Evolutionary conservation across 2,888 invertebrate species (phyloP), one percentile per base, ranked within the genome.

Genomic region (Spilosoma lubricipeda): DNA sequence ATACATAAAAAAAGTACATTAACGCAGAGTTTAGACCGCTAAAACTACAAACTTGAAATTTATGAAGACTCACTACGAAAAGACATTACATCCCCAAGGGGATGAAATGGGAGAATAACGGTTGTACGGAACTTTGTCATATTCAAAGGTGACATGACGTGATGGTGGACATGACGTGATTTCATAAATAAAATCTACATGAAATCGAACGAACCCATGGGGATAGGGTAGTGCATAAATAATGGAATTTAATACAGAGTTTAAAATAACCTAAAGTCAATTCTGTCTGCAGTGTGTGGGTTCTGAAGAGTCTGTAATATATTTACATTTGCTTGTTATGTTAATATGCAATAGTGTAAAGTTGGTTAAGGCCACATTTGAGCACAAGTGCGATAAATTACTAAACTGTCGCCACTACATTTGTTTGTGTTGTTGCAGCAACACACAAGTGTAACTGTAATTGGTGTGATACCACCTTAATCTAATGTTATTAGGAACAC

Each of bases 341-440:
- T 48, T 45, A 67, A 67, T 67, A 39, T 66, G 71, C 71, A 71
- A 72, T 59, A 67, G 66, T 72, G 67, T 63, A n/a, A 73, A 65
- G 69, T 73, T 70, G 73, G 73, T 65, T 52, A 73, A 73, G 73
- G 69, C 64, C 73, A 65, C 52, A 68, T 64, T 67, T 59, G 45
- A 33, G 63, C 42, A 66, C 9, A 67, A 72, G 48, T 73, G 68
- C 20, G 63, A 70, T 70, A 56, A 42, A 23, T 72, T 72, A 59
- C 72, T 63, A 45, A 72, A 72, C n/a, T 72, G 67, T 72, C 67
- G 56, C 42, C 39, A 63, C 39, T 67, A 39, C 18, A 63, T 23
- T 45, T 45, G 70, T 63, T 33, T 8, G 27, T 56, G 8, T 36
- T 39, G 69, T 69, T 69, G n/a, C 59, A 39, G 39, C 36, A 70